phyloP scores from a whole-genome alignment of 2,888 invertebrate genomes.

The Synergus gifuensis region DNA sequence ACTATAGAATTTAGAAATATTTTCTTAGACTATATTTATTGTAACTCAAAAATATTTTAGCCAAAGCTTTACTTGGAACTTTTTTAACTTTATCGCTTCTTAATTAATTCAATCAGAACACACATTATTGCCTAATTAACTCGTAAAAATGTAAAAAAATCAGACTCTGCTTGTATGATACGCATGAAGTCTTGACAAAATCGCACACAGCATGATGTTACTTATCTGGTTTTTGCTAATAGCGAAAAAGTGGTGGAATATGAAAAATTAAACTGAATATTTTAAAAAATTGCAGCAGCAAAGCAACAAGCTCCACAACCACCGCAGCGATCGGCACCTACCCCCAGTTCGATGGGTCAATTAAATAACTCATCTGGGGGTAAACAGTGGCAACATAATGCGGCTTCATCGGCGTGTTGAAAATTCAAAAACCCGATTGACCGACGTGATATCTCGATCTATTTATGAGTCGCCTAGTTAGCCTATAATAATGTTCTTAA shows the following conservation, averaged over 20 bases:
- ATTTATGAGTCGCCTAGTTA: slow-evolving; percentile 39
- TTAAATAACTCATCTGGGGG: slow-evolving; percentile 53
- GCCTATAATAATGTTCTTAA: slow-evolving; percentile 37
- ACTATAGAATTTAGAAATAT: background rate
- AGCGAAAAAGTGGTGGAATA: slow-evolving; percentile 12
- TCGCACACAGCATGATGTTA: slow-evolving; percentile 29
- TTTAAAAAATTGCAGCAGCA: slow-evolving; percentile 71
- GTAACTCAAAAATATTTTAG: background rate
- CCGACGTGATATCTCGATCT: slow-evolving; percentile 36
- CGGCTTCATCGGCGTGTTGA: slow-evolving; percentile 69
- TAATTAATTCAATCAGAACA: slow-evolving; percentile 18
- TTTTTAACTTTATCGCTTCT: background rate
- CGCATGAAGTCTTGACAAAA: background rate
- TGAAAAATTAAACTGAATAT: slow-evolving; percentile 9
- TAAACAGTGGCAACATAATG: slow-evolving; percentile 65
- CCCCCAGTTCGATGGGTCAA: slow-evolving; percentile 67
- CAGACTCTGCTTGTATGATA: background rate
- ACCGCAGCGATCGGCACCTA: slow-evolving; percentile 68
- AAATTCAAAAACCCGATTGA: slow-evolving; percentile 53
- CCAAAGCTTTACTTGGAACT: background rate
- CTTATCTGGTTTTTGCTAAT: slow-evolving; percentile 24
- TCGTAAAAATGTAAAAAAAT: background rate
- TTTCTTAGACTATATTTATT: background rate
- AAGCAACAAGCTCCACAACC: slow-evolving; percentile 76
- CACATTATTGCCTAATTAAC: background rate